phyloP scores from a whole-genome alignment of 2,888 invertebrate species.

The Nemurella pictetii region DNA sequence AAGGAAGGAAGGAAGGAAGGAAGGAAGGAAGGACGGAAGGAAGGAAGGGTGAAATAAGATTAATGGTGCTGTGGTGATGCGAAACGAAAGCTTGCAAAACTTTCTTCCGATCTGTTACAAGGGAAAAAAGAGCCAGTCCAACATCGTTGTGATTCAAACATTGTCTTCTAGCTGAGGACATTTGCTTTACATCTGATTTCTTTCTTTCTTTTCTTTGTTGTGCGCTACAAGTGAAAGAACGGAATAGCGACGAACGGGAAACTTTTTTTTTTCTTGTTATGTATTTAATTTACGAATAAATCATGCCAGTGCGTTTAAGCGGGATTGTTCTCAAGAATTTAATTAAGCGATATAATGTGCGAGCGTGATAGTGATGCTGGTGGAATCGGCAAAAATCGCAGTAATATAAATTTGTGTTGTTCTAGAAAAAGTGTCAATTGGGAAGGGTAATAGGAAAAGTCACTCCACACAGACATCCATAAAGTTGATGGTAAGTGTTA shows the following conservation, averaged over 20 bases:
- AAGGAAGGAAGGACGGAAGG: not conserved
- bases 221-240: not conserved
- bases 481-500: too few species aligned
- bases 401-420: too few species aligned
- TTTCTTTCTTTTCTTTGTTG: not conserved
- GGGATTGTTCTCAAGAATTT: not conserved
- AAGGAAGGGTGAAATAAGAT: constrained; percentile 21
- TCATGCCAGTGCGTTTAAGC: not conserved
- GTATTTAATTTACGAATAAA: not conserved
- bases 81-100: constrained; percentile 23
- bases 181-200: not conserved
- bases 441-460: too few species aligned
- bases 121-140: constrained; percentile 4
- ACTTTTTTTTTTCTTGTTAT: not conserved
- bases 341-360: not conserved
- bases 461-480: too few species aligned
- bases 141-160: not conserved
- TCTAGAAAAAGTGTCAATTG: too few species aligned
- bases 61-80: constrained; percentile 25
- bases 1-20: not conserved
- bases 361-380: not conserved
- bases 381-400: too few species aligned
- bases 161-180: not conserved
- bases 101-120: constrained; percentile 10
- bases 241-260: not conserved